These are phyloP conservation scores for Deilephila porcellus DNA, from an alignment of 2,888 invertebrate genomes.

Conservation along the genomic window DNA sequence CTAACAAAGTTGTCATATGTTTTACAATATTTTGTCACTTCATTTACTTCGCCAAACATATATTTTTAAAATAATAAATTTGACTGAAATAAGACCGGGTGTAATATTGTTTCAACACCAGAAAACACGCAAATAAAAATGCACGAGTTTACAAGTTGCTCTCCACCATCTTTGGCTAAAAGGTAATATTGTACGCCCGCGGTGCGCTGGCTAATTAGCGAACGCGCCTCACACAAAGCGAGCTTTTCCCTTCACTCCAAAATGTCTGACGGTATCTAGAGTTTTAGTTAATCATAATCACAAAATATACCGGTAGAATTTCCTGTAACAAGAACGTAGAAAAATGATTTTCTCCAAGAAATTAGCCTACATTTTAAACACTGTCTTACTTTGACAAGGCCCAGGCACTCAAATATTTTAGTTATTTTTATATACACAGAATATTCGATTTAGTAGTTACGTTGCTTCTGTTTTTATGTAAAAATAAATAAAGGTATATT, in stretches of 20 bases:
- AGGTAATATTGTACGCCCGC: conserved; percentile 8
- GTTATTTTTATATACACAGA: too few species aligned
- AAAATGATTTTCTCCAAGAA: not conserved
- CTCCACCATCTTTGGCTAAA: conserved; percentile 12
- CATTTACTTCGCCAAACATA: too few species aligned
- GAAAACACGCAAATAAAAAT: not conserved
- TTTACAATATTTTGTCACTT: too few species aligned
- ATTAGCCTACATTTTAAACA: not conserved
- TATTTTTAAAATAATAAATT: not conserved
- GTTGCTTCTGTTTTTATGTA: too few species aligned
- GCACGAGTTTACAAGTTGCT: not conserved
- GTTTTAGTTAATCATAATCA: not conserved
- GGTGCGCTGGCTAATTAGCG: not conserved
- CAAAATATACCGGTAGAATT: not conserved
- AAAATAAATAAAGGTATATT: too few species aligned
- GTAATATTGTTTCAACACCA: not conserved
- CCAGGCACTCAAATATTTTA: too few species aligned
- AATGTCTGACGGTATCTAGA: not conserved
- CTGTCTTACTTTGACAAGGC: not conserved
- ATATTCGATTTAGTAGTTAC: too few species aligned
- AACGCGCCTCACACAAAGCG: not conserved
- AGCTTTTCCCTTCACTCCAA: conserved; percentile 5
- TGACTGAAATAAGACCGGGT: not conserved
- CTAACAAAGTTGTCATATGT: too few species aligned
- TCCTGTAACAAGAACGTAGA: not conserved